Base-by-base conservation (phyloP, 1,140 invertebrate species). In the Caerostris darwini region DNA sequence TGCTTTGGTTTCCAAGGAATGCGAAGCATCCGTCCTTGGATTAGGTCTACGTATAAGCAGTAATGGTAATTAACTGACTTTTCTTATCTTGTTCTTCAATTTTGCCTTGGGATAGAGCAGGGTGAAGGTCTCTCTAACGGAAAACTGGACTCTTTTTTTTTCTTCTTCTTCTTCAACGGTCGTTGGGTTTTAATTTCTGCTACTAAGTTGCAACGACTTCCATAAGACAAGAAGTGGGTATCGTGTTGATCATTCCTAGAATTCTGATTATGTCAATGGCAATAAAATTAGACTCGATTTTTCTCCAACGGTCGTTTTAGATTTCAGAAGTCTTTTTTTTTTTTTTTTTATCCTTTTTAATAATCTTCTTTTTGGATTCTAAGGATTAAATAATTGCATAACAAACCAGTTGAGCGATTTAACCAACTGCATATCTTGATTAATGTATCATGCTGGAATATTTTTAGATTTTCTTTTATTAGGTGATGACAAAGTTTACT, bases 1-100 rank as follows among this genome's bases (percentile, higher is more conserved):
- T 87, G 56, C 85, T 67, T 89, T 89, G 59, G 14, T 64, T 57
- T 53, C 61, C 53, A 5, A 91, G 54, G 90, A 92, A 92, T 92
- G 77, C 59, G 19, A 83, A 57, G 90, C 77, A 92, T 85, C 19
- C 61, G 77, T 17, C 90, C 90, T 92, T 92, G 90, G 77, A 92
- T 92, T 92, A 92, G 17, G 58, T 77, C 81, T 85, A 4, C n/a
- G 90, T 92, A 92, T 64, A 92, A 58, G 89, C 77, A 92, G 90
- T 92, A 54, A 92, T 67, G 90, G 81, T 92, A 92, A 92, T 92
- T 92, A 92, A 92, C 90, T 67, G 81, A 57, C 81, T 92, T 34
- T 85, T 92, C 81, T 92, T 92, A 83, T 85, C 19, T 81, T 82
- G 7, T 90, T 90, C 56, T 83, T 83, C 59, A 53, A 8, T 71